Base-by-base conservation (phyloP, 2,888 invertebrate species). In the Plebejus argus region DNA sequence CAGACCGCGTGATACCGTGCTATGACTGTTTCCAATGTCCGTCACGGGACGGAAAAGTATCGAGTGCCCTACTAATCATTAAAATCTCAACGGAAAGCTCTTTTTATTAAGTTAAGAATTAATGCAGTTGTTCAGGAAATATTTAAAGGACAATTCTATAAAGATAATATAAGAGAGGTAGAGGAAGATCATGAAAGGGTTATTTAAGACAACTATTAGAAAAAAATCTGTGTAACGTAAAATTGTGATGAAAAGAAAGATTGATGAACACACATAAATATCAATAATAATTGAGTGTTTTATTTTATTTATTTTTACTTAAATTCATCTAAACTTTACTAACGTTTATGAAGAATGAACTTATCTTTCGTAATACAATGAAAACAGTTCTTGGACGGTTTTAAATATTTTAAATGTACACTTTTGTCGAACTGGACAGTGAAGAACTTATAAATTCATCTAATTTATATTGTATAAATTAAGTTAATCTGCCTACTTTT, bases 1-100 rank as follows among this genome's bases (percentile, higher is more conserved):
- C 78, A 82, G 80, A 39, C 53, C 81, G 81, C 89, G 87, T 89
- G 89, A 84, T 66, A 15, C 66, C 1, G 15, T 28, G 66, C 0
- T 33, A 23, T 5, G 6, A 15, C 66, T 66, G 33, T 66, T 15
- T 28, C 66, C 66, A 66, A 7, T 66, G 66, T 15, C 5, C 18
- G 28, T 6, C 15, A 66, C 66, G 28, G 66, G 28, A 28, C 66
- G 66, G 66, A 33, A 33, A 5, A 66, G 5, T 18, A 53, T 5
- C 3, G 18, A 53, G 45, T 45, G 45, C 4, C 15, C 15, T 53
- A 18, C 5, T 53, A 53, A 53, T 18, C 12, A 53, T 1, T 5
- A 5, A 5, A 18, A 5, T 18, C 5, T 18, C 12, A 18, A 53
- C 4, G 18, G 18, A 18, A 1, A 18, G 5, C 49, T 15, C 15